phyloP scores from a whole-genome alignment of 2,888 invertebrate genomes.

The Papilio elwesi region DNA sequence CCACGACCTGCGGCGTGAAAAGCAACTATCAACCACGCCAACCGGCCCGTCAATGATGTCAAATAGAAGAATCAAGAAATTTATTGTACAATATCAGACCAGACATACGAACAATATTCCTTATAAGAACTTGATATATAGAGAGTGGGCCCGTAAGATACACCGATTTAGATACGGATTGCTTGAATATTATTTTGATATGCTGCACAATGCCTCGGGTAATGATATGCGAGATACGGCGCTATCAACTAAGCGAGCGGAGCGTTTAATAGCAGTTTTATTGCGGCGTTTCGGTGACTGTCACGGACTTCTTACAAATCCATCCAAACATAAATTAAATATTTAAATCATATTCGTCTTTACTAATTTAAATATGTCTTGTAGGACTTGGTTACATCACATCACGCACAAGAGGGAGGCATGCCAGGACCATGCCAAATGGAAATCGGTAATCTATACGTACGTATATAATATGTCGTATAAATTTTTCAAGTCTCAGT shows the following conservation, averaged over 20 bases:
- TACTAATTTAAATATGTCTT: background rate
- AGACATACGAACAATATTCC: too few species aligned
- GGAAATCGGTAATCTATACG: too few species aligned
- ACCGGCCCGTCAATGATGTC: too few species aligned
- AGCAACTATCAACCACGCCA: too few species aligned
- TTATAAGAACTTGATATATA: too few species aligned
- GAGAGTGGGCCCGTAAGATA: background rate
- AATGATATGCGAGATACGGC: background rate
- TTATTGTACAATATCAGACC: too few species aligned
- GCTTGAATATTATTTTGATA: background rate
- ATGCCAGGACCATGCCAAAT: too few species aligned
- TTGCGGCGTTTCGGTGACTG: constrained; percentile 39
- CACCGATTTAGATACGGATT: background rate
- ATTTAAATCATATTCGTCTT: background rate
- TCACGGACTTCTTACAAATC: constrained; percentile 37
- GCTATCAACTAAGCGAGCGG: constrained; percentile 34
- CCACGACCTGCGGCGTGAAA: too few species aligned
- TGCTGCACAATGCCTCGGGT: background rate
- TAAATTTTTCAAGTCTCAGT: background rate
- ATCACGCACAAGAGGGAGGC: too few species aligned
- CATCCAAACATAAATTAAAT: background rate
- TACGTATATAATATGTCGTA: too few species aligned
- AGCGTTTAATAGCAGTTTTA: constrained; percentile 45
- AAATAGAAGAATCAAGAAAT: too few species aligned
- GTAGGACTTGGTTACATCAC: background rate